Conservation (phyloP, 2,888 invertebrate genomes). For the Cataglyphis rosenhaueri region DNA sequence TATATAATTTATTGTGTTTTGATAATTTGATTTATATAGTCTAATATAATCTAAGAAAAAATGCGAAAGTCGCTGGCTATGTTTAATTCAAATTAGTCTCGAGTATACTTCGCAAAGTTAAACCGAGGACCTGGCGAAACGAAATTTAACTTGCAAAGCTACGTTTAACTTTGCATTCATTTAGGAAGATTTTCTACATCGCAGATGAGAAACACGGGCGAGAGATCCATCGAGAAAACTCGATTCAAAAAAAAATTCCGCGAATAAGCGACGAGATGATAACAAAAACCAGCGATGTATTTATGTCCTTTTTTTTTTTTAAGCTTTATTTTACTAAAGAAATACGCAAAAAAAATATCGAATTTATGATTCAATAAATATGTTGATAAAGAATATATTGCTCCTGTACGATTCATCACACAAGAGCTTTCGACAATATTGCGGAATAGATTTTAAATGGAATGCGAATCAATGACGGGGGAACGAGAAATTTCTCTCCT, state of each 20-base stretch:
- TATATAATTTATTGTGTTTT: too few species aligned
- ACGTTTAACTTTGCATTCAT: not conserved
- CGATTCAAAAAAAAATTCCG: conserved; percentile 24
- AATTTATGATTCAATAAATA: not conserved
- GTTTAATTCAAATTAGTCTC: not conserved
- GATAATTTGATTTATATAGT: too few species aligned
- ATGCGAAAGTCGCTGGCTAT: not conserved
- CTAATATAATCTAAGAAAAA: too few species aligned
- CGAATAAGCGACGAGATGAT: conserved; percentile 4
- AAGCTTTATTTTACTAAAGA: not conserved
- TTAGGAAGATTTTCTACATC: conserved; percentile 11
- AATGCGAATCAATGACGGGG: conserved; percentile 19
- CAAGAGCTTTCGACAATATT: not conserved
- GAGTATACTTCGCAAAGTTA: not conserved
- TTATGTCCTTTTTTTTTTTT: not conserved
- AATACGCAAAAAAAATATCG: not conserved
- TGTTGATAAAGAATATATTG: not conserved
- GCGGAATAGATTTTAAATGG: not conserved
- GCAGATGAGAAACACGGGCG: not conserved
- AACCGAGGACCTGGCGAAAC: not conserved
- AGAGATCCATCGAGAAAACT: not conserved
- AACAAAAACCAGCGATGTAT: not conserved
- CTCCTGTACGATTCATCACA: not conserved
- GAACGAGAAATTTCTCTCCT: not conserved
- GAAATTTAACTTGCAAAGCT: conserved; percentile 17